Evolutionary conservation across 2,888 invertebrate species (phyloP), one percentile per base, ranked within the genome.

Genomic region (Luffia ferchaultella): DNA sequence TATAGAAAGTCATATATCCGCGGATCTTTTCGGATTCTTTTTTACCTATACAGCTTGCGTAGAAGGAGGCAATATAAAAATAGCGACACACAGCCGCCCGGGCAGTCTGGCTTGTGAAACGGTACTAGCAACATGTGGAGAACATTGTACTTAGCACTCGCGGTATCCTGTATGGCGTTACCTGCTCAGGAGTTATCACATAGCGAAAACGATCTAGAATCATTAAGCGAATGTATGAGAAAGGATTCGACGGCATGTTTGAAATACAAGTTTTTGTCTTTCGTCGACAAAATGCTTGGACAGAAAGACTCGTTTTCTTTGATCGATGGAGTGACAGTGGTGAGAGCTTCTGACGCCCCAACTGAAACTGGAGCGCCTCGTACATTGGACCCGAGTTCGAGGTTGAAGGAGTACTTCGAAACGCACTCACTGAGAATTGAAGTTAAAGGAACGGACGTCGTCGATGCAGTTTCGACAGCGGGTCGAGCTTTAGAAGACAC

Each of bases 171-270:
- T 59, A 67, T 79, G 65, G 89, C 90, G 60, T 85, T 90, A 60
- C 92, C 92, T 63, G 89, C 92, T 47, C 88, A 87, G 76, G 91
- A 92, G 62, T 87, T 89, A 53, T 82, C 84, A 54, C 89, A 89
- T 62, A 86, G 87, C 48, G 92, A 92, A 62, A 93, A 91, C 67
- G 93, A 94, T 62, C 87, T 93, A 54, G 89, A 93, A 83, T 90
- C 91, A 63, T 85, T 89, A 63, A 90, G 90, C 67, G 94, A 94
- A 64, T 94, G 94, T 68, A 76, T 93, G 56, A 87, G 89, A 63
- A 94, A 93, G 74, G 93, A 93, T 67, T 93, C 93, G 20, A 89
- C 92, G 59, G 90, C 91, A 73, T 94, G 94, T 72, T 88, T 94
- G 63, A 94, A 93, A 73, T 92, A 93, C 85, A 94, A 93, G 70